Evolutionary conservation across 1,140 invertebrate genomes (phyloP).

Genomic region (Helicoverpa zea): DNA sequence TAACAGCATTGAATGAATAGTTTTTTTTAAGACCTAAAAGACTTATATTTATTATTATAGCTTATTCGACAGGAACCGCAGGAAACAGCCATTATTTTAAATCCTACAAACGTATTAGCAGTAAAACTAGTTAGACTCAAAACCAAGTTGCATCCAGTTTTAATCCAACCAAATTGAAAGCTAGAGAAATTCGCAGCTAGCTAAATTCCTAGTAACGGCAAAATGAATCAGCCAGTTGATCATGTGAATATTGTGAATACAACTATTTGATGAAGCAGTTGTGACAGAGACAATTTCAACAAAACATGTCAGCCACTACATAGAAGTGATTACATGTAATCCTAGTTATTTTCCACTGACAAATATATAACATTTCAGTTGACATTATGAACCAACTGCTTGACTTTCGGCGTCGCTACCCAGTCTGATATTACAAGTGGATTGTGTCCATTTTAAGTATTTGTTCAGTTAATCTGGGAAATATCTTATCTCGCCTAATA

Average conservation of each 20-base stretch:
- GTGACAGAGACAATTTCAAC: conserved; percentile 1
- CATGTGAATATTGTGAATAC: background rate
- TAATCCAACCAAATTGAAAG: too few relatives aligned
- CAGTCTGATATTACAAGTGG: background rate
- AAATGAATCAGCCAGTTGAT: conserved; percentile 14
- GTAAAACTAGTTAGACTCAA: too few relatives aligned
- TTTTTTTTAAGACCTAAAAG: too few relatives aligned
- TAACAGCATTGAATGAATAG: too few relatives aligned
- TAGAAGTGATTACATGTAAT: conserved; percentile 35
- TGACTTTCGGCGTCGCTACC: background rate
- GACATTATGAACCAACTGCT: background rate
- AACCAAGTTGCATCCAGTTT: too few relatives aligned
- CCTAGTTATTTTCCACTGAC: conserved; percentile 39
- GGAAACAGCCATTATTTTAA: too few relatives aligned
- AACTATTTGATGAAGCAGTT: conserved; percentile 10
- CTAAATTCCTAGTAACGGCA: background rate
- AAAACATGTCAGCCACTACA: conserved; percentile 1
- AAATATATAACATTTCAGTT: background rate
- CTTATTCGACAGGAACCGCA: too few relatives aligned
- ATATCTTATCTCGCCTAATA: background rate
- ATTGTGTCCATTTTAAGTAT: background rate
- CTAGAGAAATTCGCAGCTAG: background rate
- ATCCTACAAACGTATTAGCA: too few relatives aligned
- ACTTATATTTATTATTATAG: too few relatives aligned
- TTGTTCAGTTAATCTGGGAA: background rate